Conservation (phyloP, 2,797 vertebrate genomes). For the Sarcoramphus papa region DNA sequence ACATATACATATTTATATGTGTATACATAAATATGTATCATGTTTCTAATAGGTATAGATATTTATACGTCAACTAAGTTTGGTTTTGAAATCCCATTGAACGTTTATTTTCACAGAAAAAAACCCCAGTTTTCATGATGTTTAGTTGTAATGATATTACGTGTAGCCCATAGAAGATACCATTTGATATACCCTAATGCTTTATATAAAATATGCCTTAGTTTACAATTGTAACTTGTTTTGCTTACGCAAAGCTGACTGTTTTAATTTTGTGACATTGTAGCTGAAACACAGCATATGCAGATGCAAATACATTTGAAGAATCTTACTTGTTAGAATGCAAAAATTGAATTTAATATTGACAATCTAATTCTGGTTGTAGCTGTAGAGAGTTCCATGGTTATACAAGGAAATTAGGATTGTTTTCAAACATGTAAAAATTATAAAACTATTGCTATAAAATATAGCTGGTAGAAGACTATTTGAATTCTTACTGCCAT, state of each 20-base stretch:
- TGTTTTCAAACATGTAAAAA: neutral
- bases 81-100: neutral
- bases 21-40: neutral
- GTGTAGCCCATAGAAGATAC: neutral
- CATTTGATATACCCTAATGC: neutral
- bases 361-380: neutral
- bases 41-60: neutral
- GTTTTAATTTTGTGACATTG: neutral
- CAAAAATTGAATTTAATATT: neutral
- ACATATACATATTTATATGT: neutral
- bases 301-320: neutral
- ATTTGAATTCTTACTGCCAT: neutral
- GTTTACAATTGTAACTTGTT: neutral
- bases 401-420: neutral
- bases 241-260: neutral
- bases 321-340: neutral
- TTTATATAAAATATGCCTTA: neutral
- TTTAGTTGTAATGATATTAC: neutral
- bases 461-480: neutral
- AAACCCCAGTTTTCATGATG: rapidly evolving
- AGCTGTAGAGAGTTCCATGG: neutral
- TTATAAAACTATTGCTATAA: neutral
- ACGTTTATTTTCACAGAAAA: neutral
- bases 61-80: neutral
- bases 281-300: neutral